Base-by-base conservation (phyloP, 2,113 vertebrate species). In the Equus quagga region DNA sequence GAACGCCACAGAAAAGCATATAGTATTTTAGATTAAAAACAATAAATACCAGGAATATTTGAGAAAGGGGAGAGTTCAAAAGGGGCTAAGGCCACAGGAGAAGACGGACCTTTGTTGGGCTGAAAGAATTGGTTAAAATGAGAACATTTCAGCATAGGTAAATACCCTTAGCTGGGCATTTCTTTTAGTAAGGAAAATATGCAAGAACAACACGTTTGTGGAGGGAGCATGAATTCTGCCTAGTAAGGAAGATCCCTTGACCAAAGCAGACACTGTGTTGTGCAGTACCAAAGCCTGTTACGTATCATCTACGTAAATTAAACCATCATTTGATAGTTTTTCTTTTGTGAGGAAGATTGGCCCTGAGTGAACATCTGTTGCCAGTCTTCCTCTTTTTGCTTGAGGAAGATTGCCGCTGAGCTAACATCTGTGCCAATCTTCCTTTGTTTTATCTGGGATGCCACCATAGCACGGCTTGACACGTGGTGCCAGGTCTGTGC, bases 131-230 rank as follows among this genome's bases (percentile, higher is more conserved):
- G 9, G 41, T 69, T 86, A 86, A 85, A 95, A 87, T 64, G 3
- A 87, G 75, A 70, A 78, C 8, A 86, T 33, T 69, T 93, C 64
- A 70, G 41, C 23, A 70, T 67, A 21, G n/a, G 12, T 58, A 76
- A 54, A 82, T n/a, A 46, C 23, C 13, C 12, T 82, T 82, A 36
- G 44, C 8, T 86, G 12, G 44, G 24, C 54, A 65, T 65, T 86
- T 78, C 51, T 72, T 21, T 96, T 86, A 81, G 56, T 64, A 78
- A 93, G 58, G 36, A 86, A 84, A 89, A 44, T 93, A 81, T 75
- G 19, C 19, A 15, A 86, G 21, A 93, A 76, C 4, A 93, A 73
- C 41, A 72, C 18, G 56, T 69, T 89, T 92, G 41, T 46, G 65
- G 31, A 81, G n/a, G 6, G 6, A 54, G 11, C n/a, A 64, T 36